A percentile compares a stretch with the other conserved stretches of the same genome.
Conservation (phyloP, 2,888 invertebrate species). For the Eupithecia abbreviata region DNA sequence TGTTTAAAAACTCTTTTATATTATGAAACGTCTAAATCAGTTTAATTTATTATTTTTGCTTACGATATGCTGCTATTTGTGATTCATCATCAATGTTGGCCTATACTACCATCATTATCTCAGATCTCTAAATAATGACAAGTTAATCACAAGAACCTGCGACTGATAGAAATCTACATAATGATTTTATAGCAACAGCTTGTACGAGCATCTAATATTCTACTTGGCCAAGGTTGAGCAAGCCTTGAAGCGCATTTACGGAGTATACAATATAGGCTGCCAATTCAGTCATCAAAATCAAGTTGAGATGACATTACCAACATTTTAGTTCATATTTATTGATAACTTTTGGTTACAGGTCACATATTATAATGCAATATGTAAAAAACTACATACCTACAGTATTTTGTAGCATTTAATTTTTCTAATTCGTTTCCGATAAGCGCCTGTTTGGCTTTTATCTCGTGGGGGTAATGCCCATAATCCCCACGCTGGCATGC, state of each 20-base stretch:
- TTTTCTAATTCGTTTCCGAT: too few relatives aligned
- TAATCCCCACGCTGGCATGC: too few relatives aligned
- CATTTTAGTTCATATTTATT: too few relatives aligned
- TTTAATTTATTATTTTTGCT: background rate
- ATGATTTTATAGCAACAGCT: background rate
- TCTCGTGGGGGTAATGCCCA: too few relatives aligned
- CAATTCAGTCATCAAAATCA: background rate
- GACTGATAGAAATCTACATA: background rate
- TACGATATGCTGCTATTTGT: background rate
- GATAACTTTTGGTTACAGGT: too few relatives aligned
- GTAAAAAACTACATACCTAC: too few relatives aligned
- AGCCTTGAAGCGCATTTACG: background rate
- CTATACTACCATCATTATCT: background rate
- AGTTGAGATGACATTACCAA: background rate
- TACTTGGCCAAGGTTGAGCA: background rate
- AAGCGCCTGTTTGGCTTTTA: too few relatives aligned
- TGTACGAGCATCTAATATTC: background rate
- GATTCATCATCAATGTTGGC: background rate
- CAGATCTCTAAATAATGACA: background rate
- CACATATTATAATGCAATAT: too few relatives aligned
- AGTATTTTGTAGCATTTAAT: too few relatives aligned
- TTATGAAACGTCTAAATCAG: background rate
- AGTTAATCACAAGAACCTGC: background rate
- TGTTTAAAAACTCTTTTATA: background rate
- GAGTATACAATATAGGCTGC: background rate